phyloP scores from a whole-genome alignment of 2,113 vertebrate species.

The Sturnus vulgaris region DNA sequence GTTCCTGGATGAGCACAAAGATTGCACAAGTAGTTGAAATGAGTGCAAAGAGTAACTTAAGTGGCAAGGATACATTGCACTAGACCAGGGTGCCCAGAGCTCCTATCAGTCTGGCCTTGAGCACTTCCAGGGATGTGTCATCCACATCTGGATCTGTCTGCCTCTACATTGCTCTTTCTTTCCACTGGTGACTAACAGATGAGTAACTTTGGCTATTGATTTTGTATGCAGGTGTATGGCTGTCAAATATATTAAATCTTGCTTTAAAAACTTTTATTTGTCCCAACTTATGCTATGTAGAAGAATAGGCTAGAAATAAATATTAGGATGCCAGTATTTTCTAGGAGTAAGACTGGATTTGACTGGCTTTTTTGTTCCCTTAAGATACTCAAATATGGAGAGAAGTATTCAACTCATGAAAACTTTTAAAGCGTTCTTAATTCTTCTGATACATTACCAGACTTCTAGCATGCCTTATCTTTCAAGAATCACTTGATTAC shows the following conservation, averaged over 20 bases:
- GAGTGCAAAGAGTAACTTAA: neutral
- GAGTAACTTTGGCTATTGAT: neutral
- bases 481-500: neutral
- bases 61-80: neutral
- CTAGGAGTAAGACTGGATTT: neutral
- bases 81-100: no score
- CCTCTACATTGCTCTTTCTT: neutral
- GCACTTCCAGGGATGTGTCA: neutral
- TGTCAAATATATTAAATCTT: neutral
- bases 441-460: neutral
- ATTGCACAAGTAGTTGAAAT: neutral
- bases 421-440: neutral
- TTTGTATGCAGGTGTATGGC: neutral
- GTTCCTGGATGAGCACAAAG: neutral
- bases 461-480: neutral
- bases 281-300: neutral
- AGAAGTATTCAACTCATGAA: neutral
- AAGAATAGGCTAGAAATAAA: neutral
- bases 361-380: neutral
- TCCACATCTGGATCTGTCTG: neutral
- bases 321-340: neutral
- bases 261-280: neutral
- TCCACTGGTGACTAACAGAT: neutral
- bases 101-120: neutral
- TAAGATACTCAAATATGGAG: neutral